These are phyloP conservation scores for Nasua narica DNA, from an alignment of 2,797 vertebrate species.

Conservation along the genomic window DNA sequence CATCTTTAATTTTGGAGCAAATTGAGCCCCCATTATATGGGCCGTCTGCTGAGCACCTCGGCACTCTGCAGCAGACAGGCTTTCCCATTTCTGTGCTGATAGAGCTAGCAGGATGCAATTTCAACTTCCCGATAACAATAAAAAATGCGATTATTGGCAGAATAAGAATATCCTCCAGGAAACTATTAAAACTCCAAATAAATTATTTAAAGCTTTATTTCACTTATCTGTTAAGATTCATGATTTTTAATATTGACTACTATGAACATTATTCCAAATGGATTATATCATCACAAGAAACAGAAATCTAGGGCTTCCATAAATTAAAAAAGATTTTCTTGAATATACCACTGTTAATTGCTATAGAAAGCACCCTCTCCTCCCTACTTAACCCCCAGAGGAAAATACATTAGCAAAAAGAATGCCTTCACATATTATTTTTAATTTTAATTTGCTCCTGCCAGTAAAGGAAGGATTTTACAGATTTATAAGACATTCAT, in stretches of 20 bases:
- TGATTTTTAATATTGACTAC: not conserved
- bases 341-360: not conserved
- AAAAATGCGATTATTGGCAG: not conserved
- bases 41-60: not conserved
- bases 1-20: not conserved
- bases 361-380: not conserved
- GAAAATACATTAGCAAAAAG: not conserved
- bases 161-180: not conserved
- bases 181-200: slow-evolving; percentile 13
- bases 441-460: not conserved
- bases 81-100: not conserved
- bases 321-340: slow-evolving; percentile 1
- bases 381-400: not conserved
- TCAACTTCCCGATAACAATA: not conserved
- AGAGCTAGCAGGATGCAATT: not conserved
- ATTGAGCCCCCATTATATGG: not conserved
- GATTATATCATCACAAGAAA: slow-evolving; percentile 8
- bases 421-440: not conserved
- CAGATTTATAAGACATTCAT: not conserved
- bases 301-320: not conserved
- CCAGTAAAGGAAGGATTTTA: not conserved
- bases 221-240: not conserved
- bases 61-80: not conserved
- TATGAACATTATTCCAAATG: slow-evolving; percentile 22
- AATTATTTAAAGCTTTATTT: not conserved